Percentiles rank a stretch among this genome's conserved stretches.
Evolutionary conservation across 2,797 vertebrate genomes (phyloP).

Genomic region (Todus mexicanus): DNA sequence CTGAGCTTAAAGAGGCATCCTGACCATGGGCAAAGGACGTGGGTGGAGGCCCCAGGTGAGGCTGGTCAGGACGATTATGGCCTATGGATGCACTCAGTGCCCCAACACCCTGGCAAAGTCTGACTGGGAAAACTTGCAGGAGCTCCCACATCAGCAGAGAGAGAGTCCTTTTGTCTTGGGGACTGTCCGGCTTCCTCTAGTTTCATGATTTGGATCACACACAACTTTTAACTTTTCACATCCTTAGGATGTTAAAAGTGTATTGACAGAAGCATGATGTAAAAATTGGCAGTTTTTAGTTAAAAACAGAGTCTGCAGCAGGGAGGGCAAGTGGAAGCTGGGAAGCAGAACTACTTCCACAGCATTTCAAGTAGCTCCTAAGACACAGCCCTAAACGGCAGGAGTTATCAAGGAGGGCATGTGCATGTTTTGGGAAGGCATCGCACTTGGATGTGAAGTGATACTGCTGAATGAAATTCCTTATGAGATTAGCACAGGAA

Average conservation of each 20-base stretch:
- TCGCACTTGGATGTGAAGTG: neutral
- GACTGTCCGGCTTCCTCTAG: neutral
- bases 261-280: neutral
- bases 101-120: neutral
- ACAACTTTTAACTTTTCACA: neutral
- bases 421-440: rapidly evolving
- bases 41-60: neutral
- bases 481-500: neutral
- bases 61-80: neutral
- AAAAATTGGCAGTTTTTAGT: neutral
- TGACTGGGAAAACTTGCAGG: neutral
- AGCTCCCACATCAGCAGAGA: neutral
- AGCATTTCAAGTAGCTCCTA: neutral
- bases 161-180: neutral
- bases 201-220: neutral
- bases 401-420: neutral
- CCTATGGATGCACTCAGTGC: neutral
- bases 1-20: neutral
- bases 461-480: neutral
- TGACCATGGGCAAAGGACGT: neutral
- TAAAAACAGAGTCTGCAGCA: neutral
- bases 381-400: neutral
- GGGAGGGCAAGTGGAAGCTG: neutral
- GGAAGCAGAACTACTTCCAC: neutral
- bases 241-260: neutral